Conservation (phyloP, 2,797 vertebrate species). For the Octomys mimax region DNA sequence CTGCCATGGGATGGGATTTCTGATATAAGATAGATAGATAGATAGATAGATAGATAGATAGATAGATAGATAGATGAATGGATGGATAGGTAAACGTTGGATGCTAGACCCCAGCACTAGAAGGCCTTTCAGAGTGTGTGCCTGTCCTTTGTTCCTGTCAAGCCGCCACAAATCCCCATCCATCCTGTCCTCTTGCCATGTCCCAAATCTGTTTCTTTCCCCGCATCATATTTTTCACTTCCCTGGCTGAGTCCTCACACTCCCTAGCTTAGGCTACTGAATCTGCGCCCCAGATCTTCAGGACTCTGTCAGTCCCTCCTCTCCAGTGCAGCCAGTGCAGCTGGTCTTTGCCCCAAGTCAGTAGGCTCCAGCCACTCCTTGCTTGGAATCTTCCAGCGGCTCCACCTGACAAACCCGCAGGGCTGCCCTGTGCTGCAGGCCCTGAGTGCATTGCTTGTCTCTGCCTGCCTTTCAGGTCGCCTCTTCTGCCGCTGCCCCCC, state of each 20-base stretch:
- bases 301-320: background rate
- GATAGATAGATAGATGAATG: too few relatives aligned
- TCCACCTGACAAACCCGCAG: background rate
- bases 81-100: background rate
- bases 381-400: background rate
- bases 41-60: background rate
- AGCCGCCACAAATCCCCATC: background rate
- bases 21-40: background rate
- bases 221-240: background rate
- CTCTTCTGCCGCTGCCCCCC: accelerated
- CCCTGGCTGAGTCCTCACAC: background rate
- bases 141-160: background rate
- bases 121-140: background rate
- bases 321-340: background rate
- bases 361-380: background rate
- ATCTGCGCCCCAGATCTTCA: background rate
- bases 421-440: background rate
- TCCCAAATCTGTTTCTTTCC: background rate
- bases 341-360: background rate
- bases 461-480: background rate
- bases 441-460: background rate
- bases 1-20: background rate
- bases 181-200: background rate
- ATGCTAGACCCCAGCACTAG: background rate
- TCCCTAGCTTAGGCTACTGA: background rate